Base-by-base conservation (phyloP, 2,113 vertebrate genomes). In the Rana temporaria region DNA sequence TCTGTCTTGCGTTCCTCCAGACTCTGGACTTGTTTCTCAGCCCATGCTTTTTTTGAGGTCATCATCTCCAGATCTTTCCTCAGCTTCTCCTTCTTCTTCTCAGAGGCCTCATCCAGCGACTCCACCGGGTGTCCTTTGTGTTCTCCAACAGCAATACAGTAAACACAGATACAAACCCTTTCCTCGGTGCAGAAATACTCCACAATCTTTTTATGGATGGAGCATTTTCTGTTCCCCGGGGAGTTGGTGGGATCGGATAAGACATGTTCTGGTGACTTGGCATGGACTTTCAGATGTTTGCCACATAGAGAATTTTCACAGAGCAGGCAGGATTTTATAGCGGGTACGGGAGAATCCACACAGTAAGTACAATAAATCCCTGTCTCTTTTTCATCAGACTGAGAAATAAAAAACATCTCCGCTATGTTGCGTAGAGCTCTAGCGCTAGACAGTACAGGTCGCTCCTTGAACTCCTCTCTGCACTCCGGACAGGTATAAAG, bases 151-250 rank as follows among this genome's bases (percentile, higher is more conserved):
- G 4, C 26, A 2, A 5, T 6, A 14, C 53, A 57, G 18, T n/a
- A 60, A 2, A 30, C 26, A 30, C 26, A 30, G 26, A 30, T 30
- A 30, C 26, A 30, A 30, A 30, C 26, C 26, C 22, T 24, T 9
- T 74, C 71, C 55, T 59, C 15, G 8, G 16, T 1, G 26, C 71
- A 74, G 55, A 59, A 74, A 59, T 74, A 59, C 17, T 30, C 26
- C 26, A 30, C 26, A 30, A 30, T 30, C 26, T 30, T 30, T 30
- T 30, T 30, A 30, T 30, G n/a, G 42, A 56, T 14, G 18, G 55
- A 53, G 22, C 71, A 74, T 59, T 74, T 74, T 26, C 14, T 74
- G 71, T 14, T 60, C 6, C 6, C 26, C 1, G 11, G 24, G 48
- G 18, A 20, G 19, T 1, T 18, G 9, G 11, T 57, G 17, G 20